Evolutionary conservation across 2,888 invertebrate species (phyloP).

Genomic region (Hirtodrosophila trivittata): DNA sequence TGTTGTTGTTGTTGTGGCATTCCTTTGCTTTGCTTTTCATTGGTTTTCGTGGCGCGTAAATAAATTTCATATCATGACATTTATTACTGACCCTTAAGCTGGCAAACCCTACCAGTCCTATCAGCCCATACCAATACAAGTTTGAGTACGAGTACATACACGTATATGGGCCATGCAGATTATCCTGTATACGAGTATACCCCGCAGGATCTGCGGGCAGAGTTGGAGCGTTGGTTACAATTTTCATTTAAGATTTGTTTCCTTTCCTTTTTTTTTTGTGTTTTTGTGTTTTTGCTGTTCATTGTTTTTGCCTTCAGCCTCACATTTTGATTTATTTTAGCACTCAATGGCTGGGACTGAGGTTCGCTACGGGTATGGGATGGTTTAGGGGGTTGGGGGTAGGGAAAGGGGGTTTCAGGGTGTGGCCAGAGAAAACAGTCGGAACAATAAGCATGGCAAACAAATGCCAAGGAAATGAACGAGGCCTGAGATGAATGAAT

Average conservation of each 20-base stretch:
- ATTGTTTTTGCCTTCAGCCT: conserved; percentile 20
- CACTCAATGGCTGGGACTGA: conserved; percentile 59
- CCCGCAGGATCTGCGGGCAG: conserved; percentile 52
- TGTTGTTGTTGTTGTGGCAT: conserved; percentile 57
- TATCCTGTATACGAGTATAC: conserved; percentile 48
- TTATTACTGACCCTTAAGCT: conserved; percentile 78
- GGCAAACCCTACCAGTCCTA: conserved; percentile 33
- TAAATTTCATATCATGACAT: conserved; percentile 79
- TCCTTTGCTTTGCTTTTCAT: conserved; percentile 67
- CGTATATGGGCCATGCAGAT: conserved; percentile 47
- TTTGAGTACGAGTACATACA: not conserved
- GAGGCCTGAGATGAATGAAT: conserved; percentile 43
- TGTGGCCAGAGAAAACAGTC: conserved; percentile 20
- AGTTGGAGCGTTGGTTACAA: conserved; percentile 74
- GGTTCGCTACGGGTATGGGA: conserved; percentile 1
- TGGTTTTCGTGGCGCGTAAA: conserved; percentile 78
- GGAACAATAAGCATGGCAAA: conserved; percentile 50
- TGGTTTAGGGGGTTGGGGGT: conserved; percentile 2
- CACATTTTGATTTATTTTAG: conserved; percentile 73
- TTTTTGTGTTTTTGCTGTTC: conserved; percentile 7
- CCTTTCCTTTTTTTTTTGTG: conserved; percentile 23
- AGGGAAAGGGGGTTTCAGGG: not conserved
- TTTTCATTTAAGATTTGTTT: conserved; percentile 79
- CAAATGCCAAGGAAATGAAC: conserved; percentile 66
- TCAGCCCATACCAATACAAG: conserved; percentile 34